Base-by-base conservation (phyloP, 2,113 vertebrate species). In the Felis chaus region DNA sequence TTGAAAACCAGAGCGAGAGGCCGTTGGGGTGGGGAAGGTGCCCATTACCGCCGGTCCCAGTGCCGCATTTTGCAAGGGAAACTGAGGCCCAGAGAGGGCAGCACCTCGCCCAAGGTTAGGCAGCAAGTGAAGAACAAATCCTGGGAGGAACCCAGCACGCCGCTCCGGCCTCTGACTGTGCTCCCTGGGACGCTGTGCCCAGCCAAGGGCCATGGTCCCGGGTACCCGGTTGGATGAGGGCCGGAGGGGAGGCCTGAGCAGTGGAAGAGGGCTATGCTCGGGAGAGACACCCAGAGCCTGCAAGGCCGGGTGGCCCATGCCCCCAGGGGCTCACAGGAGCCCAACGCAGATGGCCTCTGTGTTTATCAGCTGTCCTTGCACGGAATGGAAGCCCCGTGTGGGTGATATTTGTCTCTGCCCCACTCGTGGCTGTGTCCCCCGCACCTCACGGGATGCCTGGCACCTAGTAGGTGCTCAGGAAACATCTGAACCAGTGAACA, bases 361-460 rank as follows among this genome's bases (percentile, higher is more conserved):
- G 41, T 57, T 94, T 41, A 29, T 21, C 16, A 1, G 21, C 63
- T 36, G 48, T 73, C 82, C 3, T 14, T 33, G 5, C 80, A 2
- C 33, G 8, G 90, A 45, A 3, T 0, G 2, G 11, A 48, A 92
- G 79, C 21, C 31, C 27, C 18, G 0, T 4, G n/a, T 0, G 33
- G 33, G 8, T n/a, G 16, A 33, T 10, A 3, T 13, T 61, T 33
- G 63, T 81, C 55, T 41, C 85, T 92, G 5, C 45, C 18, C 25
- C 2, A 0, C 13, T 53, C 66, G 1, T 1, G 2, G 55, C 55
- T 76, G 6, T 15, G 14, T 14, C 66, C 29, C 55, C 25, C 11
- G 48, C 29, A 48, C 85, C 61, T 50, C 11, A 21, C 9, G 27
- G 45, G 36, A 73, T 0, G 55, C 19, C 74, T 5, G 41, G 69